Evolutionary conservation across 2,797 vertebrate species (phyloP).

Genomic region (Knipowitschia caucasica): DNA sequence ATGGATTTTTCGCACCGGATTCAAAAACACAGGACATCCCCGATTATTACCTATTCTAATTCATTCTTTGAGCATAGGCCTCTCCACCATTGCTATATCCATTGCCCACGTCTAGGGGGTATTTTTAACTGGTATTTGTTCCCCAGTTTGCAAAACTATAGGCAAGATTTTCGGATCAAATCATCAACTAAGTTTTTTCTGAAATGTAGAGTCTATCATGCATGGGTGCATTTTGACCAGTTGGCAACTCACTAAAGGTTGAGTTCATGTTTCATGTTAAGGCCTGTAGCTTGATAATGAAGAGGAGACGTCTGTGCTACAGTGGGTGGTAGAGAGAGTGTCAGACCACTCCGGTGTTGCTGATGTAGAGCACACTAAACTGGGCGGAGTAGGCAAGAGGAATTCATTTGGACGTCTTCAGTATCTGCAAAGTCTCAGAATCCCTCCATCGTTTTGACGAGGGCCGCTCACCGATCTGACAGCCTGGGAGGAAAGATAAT

Average conservation of each 20-base stretch:
- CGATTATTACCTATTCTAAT: no score
- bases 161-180: no score
- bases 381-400: slow-evolving; percentile 22
- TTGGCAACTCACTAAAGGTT: not conserved
- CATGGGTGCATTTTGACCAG: not conserved
- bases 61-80: no score
- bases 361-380: slow-evolving; percentile 60
- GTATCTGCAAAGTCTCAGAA: not conserved
- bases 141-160: no score
- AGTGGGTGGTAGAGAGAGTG: slow-evolving; percentile 4
- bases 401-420: slow-evolving; percentile 54
- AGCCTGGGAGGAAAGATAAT: slow-evolving; percentile 16
- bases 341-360: slow-evolving; percentile 31
- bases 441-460: slow-evolving; percentile 25
- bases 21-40: no score
- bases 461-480: not conserved
- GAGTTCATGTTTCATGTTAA: slow-evolving; percentile 29
- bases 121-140: no score
- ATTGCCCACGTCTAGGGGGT: no score
- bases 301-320: slow-evolving; percentile 2
- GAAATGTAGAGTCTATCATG: no score
- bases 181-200: no score
- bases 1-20: no score
- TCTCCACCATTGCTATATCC: no score
- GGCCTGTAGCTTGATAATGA: slow-evolving; percentile 28